Percentiles rank a stretch among this genome's conserved stretches.
phyloP scores from a whole-genome alignment of 2,113 vertebrate species.

The Phocoena phocoena region DNA sequence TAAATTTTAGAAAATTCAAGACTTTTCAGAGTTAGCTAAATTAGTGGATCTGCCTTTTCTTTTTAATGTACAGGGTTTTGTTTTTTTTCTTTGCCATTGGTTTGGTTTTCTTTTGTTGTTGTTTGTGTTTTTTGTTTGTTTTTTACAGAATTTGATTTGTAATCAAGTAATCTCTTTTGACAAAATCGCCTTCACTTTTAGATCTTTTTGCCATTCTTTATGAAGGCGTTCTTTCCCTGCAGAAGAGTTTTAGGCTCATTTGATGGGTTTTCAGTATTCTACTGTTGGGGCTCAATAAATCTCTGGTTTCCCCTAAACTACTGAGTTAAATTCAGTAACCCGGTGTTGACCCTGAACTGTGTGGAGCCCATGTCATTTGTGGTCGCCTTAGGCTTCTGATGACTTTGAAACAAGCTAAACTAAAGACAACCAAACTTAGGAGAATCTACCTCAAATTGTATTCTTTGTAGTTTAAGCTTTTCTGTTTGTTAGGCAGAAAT shows the following conservation, averaged over 20 bases:
- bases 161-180: slow-evolving; percentile 66
- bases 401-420: slow-evolving; percentile 53
- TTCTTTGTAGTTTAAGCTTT: slow-evolving; percentile 65
- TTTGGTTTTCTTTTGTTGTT: background rate
- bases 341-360: background rate
- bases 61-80: slow-evolving; percentile 67
- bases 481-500: slow-evolving; percentile 65
- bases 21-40: slow-evolving; percentile 48
- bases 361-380: background rate
- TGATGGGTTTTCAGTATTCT: slow-evolving; percentile 44
- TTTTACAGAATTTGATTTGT: slow-evolving; percentile 62
- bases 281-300: slow-evolving; percentile 41
- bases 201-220: slow-evolving; percentile 64
- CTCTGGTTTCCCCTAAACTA: slow-evolving; percentile 53
- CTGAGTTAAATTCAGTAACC: slow-evolving; percentile 40
- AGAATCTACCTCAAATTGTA: slow-evolving; percentile 34
- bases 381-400: slow-evolving; percentile 47
- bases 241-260: slow-evolving; percentile 32
- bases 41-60: slow-evolving; percentile 61
- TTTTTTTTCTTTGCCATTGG: slow-evolving; percentile 62
- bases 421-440: background rate
- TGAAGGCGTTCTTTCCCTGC: slow-evolving; percentile 61
- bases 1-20: slow-evolving; percentile 60
- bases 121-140: background rate
- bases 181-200: slow-evolving; percentile 60